These are phyloP conservation scores for rat (Rattus norvegicus) DNA, from an alignment of 2,113 vertebrate species.

Conservation along the genomic window GRCr8 NC_086028.1:82077001-82077500, in stretches of 20 bases:
- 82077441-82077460: constrained; percentile 82
- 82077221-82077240: constrained; percentile 40
- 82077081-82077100: not conserved
- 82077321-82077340: constrained; percentile 75
- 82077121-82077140: not conserved
- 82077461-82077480: constrained; percentile 72
- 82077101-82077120: not conserved
- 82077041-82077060: not conserved
- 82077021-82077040: constrained; percentile 36
- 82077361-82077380: constrained; percentile 14
- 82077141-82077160: not conserved
- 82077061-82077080: not conserved
- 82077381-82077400: constrained; percentile 60
- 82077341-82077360: constrained; percentile 18
- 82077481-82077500: constrained; percentile 72
- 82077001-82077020: not conserved
- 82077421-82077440: constrained; percentile 83
- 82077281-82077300: constrained; percentile 12
- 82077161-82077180: not conserved
- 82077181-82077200: too few relatives aligned
- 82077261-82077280: constrained; percentile 73
- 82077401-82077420: constrained; percentile 85
- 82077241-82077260: constrained; percentile 60
- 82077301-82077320: constrained; percentile 66
- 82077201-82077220: not conserved